Evolutionary conservation across 2,888 invertebrate genomes (phyloP).

Genomic region (Eurytoma californica): DNA sequence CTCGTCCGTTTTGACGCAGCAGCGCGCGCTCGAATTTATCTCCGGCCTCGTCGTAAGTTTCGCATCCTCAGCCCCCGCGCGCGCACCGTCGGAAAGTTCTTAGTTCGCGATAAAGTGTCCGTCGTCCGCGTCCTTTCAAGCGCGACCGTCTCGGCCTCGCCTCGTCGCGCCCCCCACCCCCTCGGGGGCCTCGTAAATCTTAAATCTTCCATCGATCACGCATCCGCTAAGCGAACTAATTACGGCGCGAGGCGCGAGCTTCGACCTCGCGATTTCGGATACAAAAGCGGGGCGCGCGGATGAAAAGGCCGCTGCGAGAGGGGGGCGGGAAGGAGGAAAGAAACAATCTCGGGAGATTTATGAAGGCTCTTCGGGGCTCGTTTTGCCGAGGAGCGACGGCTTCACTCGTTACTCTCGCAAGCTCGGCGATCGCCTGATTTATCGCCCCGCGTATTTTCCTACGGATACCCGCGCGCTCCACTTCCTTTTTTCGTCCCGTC

Average conservation of each 20-base stretch:
- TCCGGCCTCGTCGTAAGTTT: slow-evolving; percentile 24
- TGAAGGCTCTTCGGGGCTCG: slow-evolving; percentile 60
- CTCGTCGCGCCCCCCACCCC: not conserved
- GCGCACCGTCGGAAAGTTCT: slow-evolving; percentile 24
- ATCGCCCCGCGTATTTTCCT: slow-evolving; percentile 52
- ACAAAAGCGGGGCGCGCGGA: slow-evolving; percentile 28
- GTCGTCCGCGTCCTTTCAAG: slow-evolving; percentile 2
- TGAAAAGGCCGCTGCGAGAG: not conserved
- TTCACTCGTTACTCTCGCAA: slow-evolving; percentile 44
- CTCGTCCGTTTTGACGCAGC: slow-evolving; percentile 26
- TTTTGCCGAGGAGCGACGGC: slow-evolving; percentile 58
- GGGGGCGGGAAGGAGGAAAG: slow-evolving; percentile 15
- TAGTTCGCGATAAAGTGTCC: slow-evolving; percentile 39
- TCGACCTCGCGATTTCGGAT: slow-evolving; percentile 37
- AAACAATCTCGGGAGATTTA: slow-evolving; percentile 59
- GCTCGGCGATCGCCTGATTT: slow-evolving; percentile 52
- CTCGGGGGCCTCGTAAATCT: slow-evolving; percentile 42
- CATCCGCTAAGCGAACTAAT: slow-evolving; percentile 48
- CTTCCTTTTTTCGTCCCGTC: slow-evolving; percentile 25
- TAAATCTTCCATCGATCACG: slow-evolving; percentile 52
- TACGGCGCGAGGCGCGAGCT: slow-evolving; percentile 17
- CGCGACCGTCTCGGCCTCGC: slow-evolving; percentile 4
- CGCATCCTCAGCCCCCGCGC: not conserved
- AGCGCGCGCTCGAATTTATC: slow-evolving; percentile 31
- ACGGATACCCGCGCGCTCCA: slow-evolving; percentile 38